A percentile compares a stretch with the other conserved stretches of the same genome.
Conservation (phyloP, 1,140 invertebrate genomes). For the Wiebesia pumilae region DNA sequence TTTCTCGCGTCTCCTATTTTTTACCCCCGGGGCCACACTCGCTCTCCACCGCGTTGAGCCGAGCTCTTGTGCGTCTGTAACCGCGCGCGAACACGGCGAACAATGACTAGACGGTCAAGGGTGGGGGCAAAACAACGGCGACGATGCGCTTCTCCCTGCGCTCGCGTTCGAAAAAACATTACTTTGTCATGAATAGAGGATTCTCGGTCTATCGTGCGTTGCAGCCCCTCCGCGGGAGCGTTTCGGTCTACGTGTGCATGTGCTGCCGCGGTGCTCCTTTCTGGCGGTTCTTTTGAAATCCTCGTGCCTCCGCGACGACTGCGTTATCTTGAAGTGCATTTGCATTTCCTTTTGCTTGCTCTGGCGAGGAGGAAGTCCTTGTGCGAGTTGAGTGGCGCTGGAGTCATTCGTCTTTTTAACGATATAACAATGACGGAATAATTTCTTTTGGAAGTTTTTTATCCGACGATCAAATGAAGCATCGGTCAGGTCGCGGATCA, state of each 20-base stretch:
- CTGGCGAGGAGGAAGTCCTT: no score
- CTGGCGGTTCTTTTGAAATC: background rate
- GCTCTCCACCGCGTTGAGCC: background rate
- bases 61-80: background rate
- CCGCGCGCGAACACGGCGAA: background rate
- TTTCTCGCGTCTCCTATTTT: background rate
- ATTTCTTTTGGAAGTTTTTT: no score
- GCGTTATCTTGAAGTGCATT: no score
- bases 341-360: no score
- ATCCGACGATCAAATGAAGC: no score
- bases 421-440: no score
- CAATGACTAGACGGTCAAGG: background rate
- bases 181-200: background rate
- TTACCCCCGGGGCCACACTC: background rate
- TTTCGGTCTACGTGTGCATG: background rate
- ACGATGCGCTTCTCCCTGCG: background rate
- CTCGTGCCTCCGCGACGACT: no score
- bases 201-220: background rate
- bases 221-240: background rate
- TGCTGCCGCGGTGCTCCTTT: background rate
- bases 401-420: no score
- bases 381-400: no score
- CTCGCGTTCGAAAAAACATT: background rate
- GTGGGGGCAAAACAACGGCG: constrained; percentile 11
- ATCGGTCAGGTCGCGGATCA: no score